Percentiles rank a stretch among this genome's conserved stretches.
Evolutionary conservation across 2,113 vertebrate species (phyloP).

Genomic region (Etheostoma spectabile): DNA sequence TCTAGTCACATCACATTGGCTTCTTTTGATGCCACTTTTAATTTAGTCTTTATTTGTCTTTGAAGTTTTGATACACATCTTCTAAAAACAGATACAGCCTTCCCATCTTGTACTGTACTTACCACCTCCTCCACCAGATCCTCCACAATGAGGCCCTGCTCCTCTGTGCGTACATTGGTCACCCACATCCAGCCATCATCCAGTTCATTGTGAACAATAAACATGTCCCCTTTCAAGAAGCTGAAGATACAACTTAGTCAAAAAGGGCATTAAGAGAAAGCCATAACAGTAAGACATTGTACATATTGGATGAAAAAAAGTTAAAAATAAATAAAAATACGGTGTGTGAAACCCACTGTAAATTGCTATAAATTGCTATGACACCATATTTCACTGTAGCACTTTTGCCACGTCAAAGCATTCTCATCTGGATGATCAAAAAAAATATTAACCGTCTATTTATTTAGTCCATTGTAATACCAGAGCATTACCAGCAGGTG

Average conservation of each 20-base stretch:
- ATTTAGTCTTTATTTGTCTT: background rate
- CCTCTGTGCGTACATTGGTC: conserved; percentile 96
- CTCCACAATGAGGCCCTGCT: conserved; percentile 98
- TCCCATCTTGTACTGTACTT: conserved; percentile 74
- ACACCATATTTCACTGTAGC: background rate
- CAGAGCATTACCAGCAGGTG: conserved; percentile 60
- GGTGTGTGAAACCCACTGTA: background rate
- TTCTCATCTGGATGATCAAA: background rate
- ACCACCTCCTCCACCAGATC: conserved; percentile 98
- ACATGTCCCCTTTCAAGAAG: conserved; percentile 99
- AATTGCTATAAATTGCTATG: background rate
- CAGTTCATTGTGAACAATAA: conserved; percentile 99
- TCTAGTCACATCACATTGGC: background rate
- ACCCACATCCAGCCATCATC: conserved; percentile 99
- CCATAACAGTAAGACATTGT: background rate
- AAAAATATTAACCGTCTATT: too few relatives aligned
- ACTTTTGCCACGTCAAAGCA: background rate
- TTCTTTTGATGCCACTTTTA: background rate
- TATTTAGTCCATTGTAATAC: conserved; percentile 15
- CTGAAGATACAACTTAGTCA: conserved; percentile 73
- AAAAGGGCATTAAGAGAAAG: background rate
- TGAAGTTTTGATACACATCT: background rate
- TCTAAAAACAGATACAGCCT: background rate
- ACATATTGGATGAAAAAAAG: background rate
- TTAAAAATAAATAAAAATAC: background rate